Conservation (phyloP, 2,888 invertebrate species). For the Corythucha ciliata region DNA sequence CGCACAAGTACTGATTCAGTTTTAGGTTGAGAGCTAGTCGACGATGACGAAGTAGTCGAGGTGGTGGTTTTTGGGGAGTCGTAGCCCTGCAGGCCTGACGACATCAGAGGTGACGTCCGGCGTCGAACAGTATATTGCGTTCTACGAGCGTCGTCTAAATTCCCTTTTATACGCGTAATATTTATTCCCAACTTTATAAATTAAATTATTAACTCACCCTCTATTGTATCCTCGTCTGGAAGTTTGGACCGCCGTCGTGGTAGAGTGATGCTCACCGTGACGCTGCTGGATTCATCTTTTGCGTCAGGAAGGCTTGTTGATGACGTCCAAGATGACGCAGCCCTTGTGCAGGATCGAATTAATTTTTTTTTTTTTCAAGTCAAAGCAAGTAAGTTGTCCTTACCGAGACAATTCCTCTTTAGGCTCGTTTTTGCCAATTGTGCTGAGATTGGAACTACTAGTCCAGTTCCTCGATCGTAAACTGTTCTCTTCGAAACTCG, state of each 20-base stretch:
- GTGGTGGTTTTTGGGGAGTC: constrained; percentile 14
- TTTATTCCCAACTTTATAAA: too few relatives aligned
- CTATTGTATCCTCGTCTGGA: constrained; percentile 37
- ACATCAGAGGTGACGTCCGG: constrained; percentile 25
- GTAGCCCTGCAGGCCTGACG: constrained; percentile 14
- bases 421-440: too few relatives aligned
- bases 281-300: constrained; percentile 50
- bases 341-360: constrained; percentile 28
- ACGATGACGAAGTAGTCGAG: neutral
- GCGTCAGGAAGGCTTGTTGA: constrained; percentile 66
- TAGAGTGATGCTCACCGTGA: constrained; percentile 55
- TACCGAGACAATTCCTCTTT: too few relatives aligned
- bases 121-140: constrained; percentile 35
- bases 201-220: too few relatives aligned
- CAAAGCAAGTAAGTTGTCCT: neutral
- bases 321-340: constrained; percentile 63
- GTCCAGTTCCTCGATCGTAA: constrained; percentile 31
- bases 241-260: constrained; percentile 58
- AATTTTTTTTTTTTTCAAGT: neutral
- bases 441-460: constrained; percentile 32
- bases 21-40: too few relatives aligned
- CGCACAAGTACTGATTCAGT: too few relatives aligned
- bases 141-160: constrained; percentile 33
- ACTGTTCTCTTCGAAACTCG: constrained; percentile 22
- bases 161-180: neutral